These are phyloP conservation scores for Drosophila athabasca DNA, from an alignment of 1,140 invertebrate species.

Conservation along the genomic window DNA sequence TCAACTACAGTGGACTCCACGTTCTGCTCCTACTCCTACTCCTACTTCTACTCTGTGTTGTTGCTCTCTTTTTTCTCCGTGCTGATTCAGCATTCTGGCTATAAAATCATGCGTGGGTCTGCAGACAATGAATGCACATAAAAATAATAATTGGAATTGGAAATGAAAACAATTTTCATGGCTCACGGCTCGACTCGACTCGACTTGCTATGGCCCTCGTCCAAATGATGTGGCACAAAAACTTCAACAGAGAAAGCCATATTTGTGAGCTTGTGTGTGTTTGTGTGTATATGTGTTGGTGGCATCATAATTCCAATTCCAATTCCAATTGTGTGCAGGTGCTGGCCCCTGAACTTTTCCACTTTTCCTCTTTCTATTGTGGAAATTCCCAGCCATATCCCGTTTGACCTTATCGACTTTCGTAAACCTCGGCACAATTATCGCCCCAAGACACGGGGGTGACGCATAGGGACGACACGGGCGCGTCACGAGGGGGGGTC, in stretches of 20 bases:
- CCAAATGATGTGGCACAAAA: constrained; percentile 64
- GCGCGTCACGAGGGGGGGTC: background rate
- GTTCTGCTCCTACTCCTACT: too few relatives aligned
- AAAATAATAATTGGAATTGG: constrained; percentile 81
- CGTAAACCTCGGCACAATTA: constrained; percentile 28
- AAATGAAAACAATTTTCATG: constrained; percentile 77
- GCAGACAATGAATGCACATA: constrained; percentile 78
- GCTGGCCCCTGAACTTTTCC: constrained; percentile 20
- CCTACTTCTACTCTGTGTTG: background rate
- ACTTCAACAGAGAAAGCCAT: background rate
- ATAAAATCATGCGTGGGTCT: constrained; percentile 68
- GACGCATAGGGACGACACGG: background rate
- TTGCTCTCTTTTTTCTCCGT: constrained; percentile 22
- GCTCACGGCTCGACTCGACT: background rate
- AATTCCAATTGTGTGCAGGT: constrained; percentile 42
- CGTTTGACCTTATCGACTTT: constrained; percentile 52
- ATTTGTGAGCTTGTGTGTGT: background rate
- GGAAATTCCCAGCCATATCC: constrained; percentile 20
- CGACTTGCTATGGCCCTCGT: too few relatives aligned
- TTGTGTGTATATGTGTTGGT: constrained; percentile 6
- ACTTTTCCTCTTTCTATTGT: constrained; percentile 7
- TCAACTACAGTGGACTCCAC: constrained; percentile 68
- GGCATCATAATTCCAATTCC: constrained; percentile 41
- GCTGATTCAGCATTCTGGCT: constrained; percentile 69
- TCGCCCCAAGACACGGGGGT: constrained; percentile 21